These are phyloP conservation scores for Opisthograptis luteolata DNA, from an alignment of 2,888 invertebrate species.

Conservation along the genomic window DNA sequence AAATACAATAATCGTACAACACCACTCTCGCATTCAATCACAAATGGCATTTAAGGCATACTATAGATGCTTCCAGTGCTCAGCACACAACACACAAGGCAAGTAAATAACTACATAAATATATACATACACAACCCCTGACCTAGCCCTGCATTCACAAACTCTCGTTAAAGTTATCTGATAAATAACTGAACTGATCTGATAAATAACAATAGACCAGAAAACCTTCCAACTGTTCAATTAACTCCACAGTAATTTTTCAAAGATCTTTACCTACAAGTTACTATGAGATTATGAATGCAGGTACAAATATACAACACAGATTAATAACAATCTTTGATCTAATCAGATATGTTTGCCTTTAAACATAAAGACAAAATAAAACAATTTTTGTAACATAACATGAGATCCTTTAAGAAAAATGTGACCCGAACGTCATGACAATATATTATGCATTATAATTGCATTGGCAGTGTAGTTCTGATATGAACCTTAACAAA, in stretches of 20 bases:
- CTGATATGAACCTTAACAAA: constrained; percentile 26
- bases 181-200: background rate
- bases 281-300: background rate
- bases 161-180: background rate
- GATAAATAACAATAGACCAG: too few species aligned
- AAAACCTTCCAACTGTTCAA: background rate
- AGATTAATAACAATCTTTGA: background rate
- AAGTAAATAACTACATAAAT: too few species aligned
- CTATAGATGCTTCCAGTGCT: constrained; percentile 44
- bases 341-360: background rate
- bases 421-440: constrained; percentile 28
- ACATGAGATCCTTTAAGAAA: constrained; percentile 31
- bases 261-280: too few species aligned
- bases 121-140: constrained; percentile 19
- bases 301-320: background rate
- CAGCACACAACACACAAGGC: constrained; percentile 39
- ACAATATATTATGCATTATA: constrained; percentile 32
- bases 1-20: constrained; percentile 56
- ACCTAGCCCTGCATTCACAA: constrained; percentile 11
- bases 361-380: background rate
- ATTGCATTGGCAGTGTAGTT: constrained; percentile 42
- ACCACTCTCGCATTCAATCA: constrained; percentile 72
- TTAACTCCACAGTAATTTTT: too few species aligned
- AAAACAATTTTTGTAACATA: constrained; percentile 18
- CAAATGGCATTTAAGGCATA: constrained; percentile 78